Evolutionary conservation across 1,140 invertebrate genomes (phyloP).

Genomic region (Orchesella cincta): DNA sequence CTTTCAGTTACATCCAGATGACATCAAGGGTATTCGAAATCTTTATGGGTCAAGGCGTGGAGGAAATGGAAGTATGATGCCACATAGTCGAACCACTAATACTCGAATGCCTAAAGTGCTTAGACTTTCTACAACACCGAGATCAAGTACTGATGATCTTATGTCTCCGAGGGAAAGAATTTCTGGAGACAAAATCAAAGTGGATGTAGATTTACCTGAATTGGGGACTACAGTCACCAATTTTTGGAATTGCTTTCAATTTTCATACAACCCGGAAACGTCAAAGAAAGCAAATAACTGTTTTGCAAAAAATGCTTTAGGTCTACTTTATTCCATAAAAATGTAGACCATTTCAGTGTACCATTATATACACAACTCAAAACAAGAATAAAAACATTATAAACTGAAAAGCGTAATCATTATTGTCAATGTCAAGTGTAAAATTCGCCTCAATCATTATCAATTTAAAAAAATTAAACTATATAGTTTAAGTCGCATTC

Average conservation of each 20-base stretch:
- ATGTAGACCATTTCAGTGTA: too few species aligned
- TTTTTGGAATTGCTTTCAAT: background rate
- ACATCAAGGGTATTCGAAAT: background rate
- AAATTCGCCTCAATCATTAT: background rate
- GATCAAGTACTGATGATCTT: too few species aligned
- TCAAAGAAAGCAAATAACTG: background rate
- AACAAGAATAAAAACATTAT: background rate
- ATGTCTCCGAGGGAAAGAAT: too few species aligned
- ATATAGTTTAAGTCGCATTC: background rate
- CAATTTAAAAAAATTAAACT: background rate
- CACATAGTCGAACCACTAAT: too few species aligned
- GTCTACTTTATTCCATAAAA: constrained; percentile 2
- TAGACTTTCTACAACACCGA: too few species aligned
- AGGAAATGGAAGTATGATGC: too few species aligned
- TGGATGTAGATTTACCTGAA: too few species aligned
- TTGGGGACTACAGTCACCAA: background rate
- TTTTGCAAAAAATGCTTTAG: background rate
- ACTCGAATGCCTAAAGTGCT: too few species aligned
- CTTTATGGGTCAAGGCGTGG: background rate
- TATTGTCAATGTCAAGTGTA: too few species aligned
- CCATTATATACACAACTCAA: background rate
- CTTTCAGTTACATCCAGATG: background rate
- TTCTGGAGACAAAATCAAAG: too few species aligned
- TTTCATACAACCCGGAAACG: background rate
- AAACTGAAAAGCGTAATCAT: background rate